Evolutionary conservation across 2,797 vertebrate genomes (phyloP), one percentile per base, ranked within the genome.

Genomic region (Remorina albescens): DNA sequence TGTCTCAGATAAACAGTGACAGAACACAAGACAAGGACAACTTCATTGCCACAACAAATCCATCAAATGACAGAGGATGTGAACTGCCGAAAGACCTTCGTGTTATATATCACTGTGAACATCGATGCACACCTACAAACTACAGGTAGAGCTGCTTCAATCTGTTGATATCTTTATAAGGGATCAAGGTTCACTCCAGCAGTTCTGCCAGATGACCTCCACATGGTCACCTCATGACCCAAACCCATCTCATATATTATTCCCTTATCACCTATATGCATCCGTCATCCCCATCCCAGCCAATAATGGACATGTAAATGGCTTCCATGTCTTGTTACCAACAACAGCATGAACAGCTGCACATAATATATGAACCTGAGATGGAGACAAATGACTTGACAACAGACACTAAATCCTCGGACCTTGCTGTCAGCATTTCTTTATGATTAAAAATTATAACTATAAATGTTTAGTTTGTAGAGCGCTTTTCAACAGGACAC

Each of bases 101-200:
- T 36, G 58, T 51, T 34, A 30, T 55, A 61, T 26, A 68, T 71
- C 36, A 77, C 30, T 41, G 36, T 30, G 26, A 83, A 62, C 54
- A 71, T 72, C 58, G 66, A 41, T 18, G 42, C 16, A 47, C 39
- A 65, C 25, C 49, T 34, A 39, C 44, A 62, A 6, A 51, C 41
- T 15, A 21, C 60, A 57, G n/a, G n/a, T n/a, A n/a, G n/a, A n/a
- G 47, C 25, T 59, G 11, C 71, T 83, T 66, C 37, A 71, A 50
- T 68, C 55, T 66, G 26, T 32, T 34, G 36, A 28, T 51, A 37
- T 63, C 28, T 67, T 46, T 54, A 44, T 26, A 26, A 26, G 19
- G 60, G 72, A 78, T 84, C 81, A 78, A 83, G 81, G 84, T 65
- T 67, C 11, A 42, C 58, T 74, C 4, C 26, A 46, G 28, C 39